Evolutionary conservation across 2,797 vertebrate species (phyloP).

Genomic region (Gallinago nigripennis): DNA sequence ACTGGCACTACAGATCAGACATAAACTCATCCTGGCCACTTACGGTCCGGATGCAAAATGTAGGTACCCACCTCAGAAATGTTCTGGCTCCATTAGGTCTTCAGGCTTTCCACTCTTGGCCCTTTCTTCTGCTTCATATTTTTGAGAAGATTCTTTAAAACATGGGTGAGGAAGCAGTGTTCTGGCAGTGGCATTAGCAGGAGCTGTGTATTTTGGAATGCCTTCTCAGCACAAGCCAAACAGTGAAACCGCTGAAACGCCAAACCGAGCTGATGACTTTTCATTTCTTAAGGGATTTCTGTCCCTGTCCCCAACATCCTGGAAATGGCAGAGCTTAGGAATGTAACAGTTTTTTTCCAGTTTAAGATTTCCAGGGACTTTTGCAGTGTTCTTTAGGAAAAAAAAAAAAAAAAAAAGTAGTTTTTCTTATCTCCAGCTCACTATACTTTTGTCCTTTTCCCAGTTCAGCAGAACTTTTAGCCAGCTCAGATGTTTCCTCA

Average conservation of each 20-base stretch:
- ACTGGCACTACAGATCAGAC: background rate
- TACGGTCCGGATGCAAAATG: background rate
- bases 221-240: background rate
- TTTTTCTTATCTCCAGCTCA: constrained; percentile 45
- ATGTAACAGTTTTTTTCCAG: background rate
- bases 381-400: background rate
- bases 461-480: constrained; percentile 19
- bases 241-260: constrained; percentile 11
- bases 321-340: background rate
- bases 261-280: background rate
- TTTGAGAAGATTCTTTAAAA: background rate
- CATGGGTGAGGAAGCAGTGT: background rate
- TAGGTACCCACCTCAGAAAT: background rate
- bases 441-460: background rate
- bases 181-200: background rate
- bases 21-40: background rate
- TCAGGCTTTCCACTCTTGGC: background rate
- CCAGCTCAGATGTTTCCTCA: constrained; percentile 26
- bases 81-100: background rate
- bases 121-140: background rate
- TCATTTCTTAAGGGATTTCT: constrained; percentile 6
- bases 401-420: background rate
- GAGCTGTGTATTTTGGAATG: constrained; percentile 26
- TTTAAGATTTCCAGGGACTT: background rate
- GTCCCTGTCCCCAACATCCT: background rate